phyloP scores from a whole-genome alignment of 1,140 invertebrate species.

The Zaprionus taronus region DNA sequence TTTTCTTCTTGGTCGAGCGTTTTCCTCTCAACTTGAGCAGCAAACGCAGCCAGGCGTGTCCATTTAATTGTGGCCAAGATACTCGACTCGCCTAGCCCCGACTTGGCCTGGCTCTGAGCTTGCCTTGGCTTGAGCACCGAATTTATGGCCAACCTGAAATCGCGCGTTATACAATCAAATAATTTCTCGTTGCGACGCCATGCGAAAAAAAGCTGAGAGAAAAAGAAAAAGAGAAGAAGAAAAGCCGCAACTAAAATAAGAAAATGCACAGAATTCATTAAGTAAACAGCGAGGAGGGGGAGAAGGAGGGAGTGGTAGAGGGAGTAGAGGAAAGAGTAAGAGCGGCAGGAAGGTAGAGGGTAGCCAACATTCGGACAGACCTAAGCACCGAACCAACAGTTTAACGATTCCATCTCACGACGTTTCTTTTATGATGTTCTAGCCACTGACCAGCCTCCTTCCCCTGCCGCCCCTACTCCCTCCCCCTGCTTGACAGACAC shows the following conservation, averaged over 20 bases:
- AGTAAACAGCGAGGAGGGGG: constrained; percentile 19
- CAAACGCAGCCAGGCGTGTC: constrained; percentile 68
- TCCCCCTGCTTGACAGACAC: not conserved
- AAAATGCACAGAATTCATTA: constrained; percentile 63
- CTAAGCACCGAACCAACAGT: constrained; percentile 39
- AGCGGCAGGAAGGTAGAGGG: not conserved
- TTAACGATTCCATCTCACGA: constrained; percentile 67
- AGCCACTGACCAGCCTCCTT: constrained; percentile 31
- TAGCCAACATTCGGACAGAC: constrained; percentile 15
- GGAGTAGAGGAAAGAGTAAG: constrained; percentile 2
- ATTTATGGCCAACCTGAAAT: constrained; percentile 71
- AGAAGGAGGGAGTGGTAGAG: not conserved
- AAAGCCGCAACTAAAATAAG: constrained; percentile 40
- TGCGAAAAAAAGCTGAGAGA: constrained; percentile 26
- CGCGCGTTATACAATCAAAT: constrained; percentile 79
- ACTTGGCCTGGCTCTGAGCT: not conserved
- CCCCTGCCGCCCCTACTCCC: not conserved
- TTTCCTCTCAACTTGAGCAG: not conserved
- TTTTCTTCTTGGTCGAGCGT: constrained; percentile 16
- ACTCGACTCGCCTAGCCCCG: not conserved
- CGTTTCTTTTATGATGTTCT: constrained; percentile 52
- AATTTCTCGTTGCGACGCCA: constrained; percentile 55
- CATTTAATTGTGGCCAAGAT: constrained; percentile 70
- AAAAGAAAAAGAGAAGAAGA: not conserved
- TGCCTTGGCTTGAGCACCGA: constrained; percentile 51